Evolutionary conservation across 2,797 vertebrate species (phyloP).

Genomic region (Nothura maculosa): DNA sequence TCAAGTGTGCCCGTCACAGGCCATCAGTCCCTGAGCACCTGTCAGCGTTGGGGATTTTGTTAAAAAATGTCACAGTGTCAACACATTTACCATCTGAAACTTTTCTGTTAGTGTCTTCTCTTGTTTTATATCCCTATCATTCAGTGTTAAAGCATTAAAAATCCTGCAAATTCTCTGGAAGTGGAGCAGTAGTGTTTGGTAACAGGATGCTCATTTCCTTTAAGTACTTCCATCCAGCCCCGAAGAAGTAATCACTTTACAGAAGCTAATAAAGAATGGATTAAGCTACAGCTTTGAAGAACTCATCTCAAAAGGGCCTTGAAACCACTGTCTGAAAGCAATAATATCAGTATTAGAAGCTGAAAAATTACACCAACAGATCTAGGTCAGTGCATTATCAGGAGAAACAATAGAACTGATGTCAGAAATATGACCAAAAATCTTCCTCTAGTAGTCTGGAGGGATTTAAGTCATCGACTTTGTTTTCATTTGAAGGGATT

Average conservation of each 20-base stretch:
- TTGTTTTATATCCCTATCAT: constrained; percentile 40
- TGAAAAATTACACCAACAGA: constrained; percentile 73
- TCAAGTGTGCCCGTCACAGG: constrained; percentile 23
- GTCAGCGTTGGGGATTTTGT: background rate
- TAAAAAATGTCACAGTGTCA: background rate
- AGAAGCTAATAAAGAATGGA: constrained; percentile 82
- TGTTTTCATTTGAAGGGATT: background rate
- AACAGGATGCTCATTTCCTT: constrained; percentile 65
- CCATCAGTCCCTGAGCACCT: constrained; percentile 31
- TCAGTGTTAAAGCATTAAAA: background rate
- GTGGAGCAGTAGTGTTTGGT: background rate
- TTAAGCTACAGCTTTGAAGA: constrained; percentile 81
- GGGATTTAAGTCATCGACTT: constrained; percentile 4
- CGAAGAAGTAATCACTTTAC: constrained; percentile 79
- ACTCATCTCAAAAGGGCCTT: constrained; percentile 74
- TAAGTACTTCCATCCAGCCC: constrained; percentile 64
- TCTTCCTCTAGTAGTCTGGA: background rate
- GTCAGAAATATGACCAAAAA: constrained; percentile 44
- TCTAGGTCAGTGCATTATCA: constrained; percentile 56
- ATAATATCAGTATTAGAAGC: constrained; percentile 71
- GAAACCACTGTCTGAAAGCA: constrained; percentile 73
- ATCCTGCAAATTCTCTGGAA: background rate
- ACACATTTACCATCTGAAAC: background rate
- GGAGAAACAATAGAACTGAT: constrained; percentile 48
- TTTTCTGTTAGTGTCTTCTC: background rate